Conservation (phyloP, 2,888 invertebrate genomes). For the Sepiola atlantica region DNA sequence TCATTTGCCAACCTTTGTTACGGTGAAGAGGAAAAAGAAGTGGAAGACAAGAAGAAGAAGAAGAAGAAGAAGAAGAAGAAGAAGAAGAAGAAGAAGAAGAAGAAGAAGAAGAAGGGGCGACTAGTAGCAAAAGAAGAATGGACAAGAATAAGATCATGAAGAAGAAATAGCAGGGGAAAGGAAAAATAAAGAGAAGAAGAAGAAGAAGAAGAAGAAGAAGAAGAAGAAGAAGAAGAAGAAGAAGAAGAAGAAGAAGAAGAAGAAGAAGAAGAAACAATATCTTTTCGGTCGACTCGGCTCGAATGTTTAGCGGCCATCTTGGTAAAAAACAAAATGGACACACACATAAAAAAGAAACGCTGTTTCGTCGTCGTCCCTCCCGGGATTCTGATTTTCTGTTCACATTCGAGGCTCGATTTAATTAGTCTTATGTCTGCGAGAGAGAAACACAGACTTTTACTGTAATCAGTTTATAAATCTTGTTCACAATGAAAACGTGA, state of each 20-base stretch:
- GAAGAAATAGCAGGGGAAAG: no score
- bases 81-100: no score
- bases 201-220: no score
- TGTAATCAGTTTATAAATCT: constrained; percentile 1
- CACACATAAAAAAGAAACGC: no score
- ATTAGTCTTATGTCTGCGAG: background rate
- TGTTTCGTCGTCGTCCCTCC: background rate
- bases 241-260: no score
- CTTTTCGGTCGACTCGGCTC: background rate
- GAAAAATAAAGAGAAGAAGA: no score
- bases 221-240: no score
- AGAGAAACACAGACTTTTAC: background rate
- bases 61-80: no score
- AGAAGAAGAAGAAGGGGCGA: no score
- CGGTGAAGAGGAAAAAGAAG: background rate
- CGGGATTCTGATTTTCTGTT: background rate
- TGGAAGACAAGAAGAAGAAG: no score
- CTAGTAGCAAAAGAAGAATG: no score
- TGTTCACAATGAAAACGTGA: constrained; percentile 1
- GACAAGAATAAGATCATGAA: no score
- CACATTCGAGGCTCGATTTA: background rate
- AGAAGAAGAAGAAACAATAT: background rate
- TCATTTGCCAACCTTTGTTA: background rate
- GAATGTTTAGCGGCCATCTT: background rate
- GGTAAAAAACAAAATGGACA: background rate